phyloP scores from a whole-genome alignment of 2,888 invertebrate genomes.

The Clunio marinus region DNA sequence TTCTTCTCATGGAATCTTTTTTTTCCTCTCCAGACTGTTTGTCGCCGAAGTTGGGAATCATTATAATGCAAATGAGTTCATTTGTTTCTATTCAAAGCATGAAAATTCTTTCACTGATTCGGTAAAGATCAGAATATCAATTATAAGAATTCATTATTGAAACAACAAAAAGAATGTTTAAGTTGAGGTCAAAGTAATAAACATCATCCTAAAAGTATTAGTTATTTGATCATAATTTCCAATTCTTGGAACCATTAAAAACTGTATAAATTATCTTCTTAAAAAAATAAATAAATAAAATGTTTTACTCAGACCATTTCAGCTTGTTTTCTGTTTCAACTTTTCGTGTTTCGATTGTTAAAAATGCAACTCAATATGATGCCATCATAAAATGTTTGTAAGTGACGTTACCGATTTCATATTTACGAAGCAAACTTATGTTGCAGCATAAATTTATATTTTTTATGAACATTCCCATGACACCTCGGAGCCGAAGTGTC shows the following conservation, averaged over 20 bases:
- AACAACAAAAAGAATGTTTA: too few relatives aligned
- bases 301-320: too few relatives aligned
- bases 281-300: too few relatives aligned
- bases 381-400: too few relatives aligned
- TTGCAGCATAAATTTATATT: background rate
- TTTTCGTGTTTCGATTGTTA: slow-evolving; percentile 15
- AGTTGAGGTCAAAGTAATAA: too few relatives aligned
- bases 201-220: too few relatives aligned
- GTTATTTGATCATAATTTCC: too few relatives aligned
- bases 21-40: slow-evolving; percentile 23
- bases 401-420: background rate
- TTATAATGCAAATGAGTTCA: slow-evolving; percentile 29
- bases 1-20: background rate
- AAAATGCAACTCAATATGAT: slow-evolving; percentile 29
- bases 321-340: background rate
- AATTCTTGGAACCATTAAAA: too few relatives aligned
- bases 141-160: too few relatives aligned
- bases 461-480: background rate
- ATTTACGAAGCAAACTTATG: background rate
- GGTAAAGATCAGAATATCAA: too few relatives aligned
- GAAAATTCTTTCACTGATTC: too few relatives aligned
- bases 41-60: slow-evolving; percentile 24
- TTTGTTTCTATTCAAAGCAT: background rate
- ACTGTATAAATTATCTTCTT: background rate
- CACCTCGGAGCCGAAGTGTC: slow-evolving; percentile 33